A percentile compares a stretch with the other conserved stretches of the same genome.
phyloP scores from a whole-genome alignment of 92 coral and sea anemone genomes.

The Isaurus tuberculatus region DNA sequence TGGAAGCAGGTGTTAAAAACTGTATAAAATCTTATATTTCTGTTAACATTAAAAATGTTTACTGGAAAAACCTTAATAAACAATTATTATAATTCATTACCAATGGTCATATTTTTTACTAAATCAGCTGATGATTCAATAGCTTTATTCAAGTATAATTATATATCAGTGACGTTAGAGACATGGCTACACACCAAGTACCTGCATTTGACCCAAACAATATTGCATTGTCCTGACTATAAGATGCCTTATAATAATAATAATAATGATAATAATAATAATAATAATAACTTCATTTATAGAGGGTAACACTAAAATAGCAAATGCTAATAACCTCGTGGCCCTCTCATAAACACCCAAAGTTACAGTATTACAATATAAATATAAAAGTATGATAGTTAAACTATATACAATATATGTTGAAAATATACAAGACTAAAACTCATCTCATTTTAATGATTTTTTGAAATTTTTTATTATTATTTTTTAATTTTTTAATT shows the following conservation, averaged over 20 bases:
- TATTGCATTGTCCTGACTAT: conserved; percentile 19
- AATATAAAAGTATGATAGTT: too few relatives aligned
- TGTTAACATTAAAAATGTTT: neutral
- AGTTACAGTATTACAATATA: too few relatives aligned
- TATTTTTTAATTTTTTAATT: too few relatives aligned
- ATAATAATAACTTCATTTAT: too few relatives aligned
- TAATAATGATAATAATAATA: too few relatives aligned
- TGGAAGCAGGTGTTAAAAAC: conserved; percentile 25
- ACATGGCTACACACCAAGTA: neutral
- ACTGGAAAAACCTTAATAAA: neutral
- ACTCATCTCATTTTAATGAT: too few relatives aligned
- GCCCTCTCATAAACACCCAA: too few relatives aligned
- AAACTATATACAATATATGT: too few relatives aligned
- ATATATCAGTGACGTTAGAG: neutral
- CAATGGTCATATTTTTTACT: conserved; percentile 19
- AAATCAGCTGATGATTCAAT: conserved; percentile 34
- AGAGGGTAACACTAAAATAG: too few relatives aligned
- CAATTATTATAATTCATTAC: conserved; percentile 10
- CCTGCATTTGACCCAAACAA: conserved; percentile 7
- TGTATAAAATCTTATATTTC: neutral
- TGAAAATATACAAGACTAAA: too few relatives aligned
- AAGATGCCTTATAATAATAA: conserved; percentile 28
- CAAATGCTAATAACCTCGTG: too few relatives aligned
- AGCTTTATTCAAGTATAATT: conserved; percentile 10
- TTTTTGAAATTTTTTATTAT: too few relatives aligned